Percentiles rank a stretch among this genome's conserved stretches.
These are phyloP conservation scores for Imbricaverruca yamaguchii DNA, from an alignment of 2,888 invertebrate species.

Conservation along the genomic window DNA sequence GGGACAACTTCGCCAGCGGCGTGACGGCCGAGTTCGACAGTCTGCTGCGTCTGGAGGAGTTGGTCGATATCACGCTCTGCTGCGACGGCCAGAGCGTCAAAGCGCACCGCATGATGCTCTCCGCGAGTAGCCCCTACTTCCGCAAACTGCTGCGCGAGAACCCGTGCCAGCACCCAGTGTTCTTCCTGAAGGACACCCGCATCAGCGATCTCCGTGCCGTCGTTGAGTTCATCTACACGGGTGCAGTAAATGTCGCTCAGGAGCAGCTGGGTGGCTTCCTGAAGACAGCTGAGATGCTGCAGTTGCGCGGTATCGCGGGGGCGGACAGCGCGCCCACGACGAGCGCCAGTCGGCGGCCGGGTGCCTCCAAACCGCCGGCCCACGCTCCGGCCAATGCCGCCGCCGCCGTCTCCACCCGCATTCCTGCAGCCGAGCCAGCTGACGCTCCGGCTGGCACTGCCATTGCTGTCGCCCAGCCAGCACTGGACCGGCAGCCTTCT, in stretches of 20 bases:
- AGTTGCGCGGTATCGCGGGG: slow-evolving; percentile 27
- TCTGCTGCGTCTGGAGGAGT: not conserved
- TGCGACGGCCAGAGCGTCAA: slow-evolving; percentile 32
- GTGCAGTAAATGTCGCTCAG: slow-evolving; percentile 31
- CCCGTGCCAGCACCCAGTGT: slow-evolving; percentile 33
- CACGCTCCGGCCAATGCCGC: not conserved
- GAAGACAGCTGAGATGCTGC: slow-evolving; percentile 31
- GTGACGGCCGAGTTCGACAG: not conserved
- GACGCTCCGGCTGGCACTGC: too few relatives aligned
- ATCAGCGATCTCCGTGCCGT: slow-evolving; percentile 29
- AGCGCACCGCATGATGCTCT: slow-evolving; percentile 33
- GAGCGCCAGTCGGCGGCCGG: too few relatives aligned
- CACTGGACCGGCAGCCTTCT: too few relatives aligned
- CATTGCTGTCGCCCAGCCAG: too few relatives aligned
- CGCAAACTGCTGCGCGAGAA: slow-evolving; percentile 32
- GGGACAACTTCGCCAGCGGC: not conserved
- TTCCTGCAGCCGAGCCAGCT: too few relatives aligned
- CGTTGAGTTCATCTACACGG: slow-evolving; percentile 32
- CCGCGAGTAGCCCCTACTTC: slow-evolving; percentile 33
- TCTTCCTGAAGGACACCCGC: slow-evolving; percentile 30
- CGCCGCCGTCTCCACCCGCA: too few relatives aligned
- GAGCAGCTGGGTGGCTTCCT: slow-evolving; percentile 26
- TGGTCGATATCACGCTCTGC: slow-evolving; percentile 31
- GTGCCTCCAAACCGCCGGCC: too few relatives aligned
- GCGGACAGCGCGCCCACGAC: too few relatives aligned